Evolutionary conservation across 2,888 invertebrate species (phyloP), one percentile per base, ranked within the genome.

Genomic region (Ornithoptera priamus): DNA sequence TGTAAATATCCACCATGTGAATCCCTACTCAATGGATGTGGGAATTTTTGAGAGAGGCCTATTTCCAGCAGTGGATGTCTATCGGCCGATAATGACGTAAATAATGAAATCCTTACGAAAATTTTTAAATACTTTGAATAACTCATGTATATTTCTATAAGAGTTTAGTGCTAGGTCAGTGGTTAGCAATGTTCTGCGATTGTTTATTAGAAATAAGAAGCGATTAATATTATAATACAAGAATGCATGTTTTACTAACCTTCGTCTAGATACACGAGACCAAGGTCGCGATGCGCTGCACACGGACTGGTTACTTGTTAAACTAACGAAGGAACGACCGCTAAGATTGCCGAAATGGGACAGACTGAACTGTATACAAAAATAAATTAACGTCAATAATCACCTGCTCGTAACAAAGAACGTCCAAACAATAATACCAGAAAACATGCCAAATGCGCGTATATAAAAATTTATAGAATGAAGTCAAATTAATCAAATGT

Each of bases 191-290:
- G 30, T 15, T 30, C 17, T 17, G 5, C 10, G 24, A 60, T 22
- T 36, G 36, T 46, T 22, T 62, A 58, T 75, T 72, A 73, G 72
- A 64, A 71, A 75, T 71, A 64, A 59, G 39, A 59, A 50, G 7
- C 59, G 22, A 68, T 63, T 59, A n/a, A 59, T 36, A n/a, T 59
- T 22, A 64, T 71, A 78, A 79, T 18, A n/a, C n/a, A n/a, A 73
- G 74, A 77, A 74, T 79, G 73, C 67, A 75, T 72, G 71, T 75
- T 70, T 56, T 57, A 86, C 88, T 89, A 85, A 95, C 95, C 95
- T 95, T 92, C 94, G 93, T 81, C 94, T 88, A 79, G 95, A 95
- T 78, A 94, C 89, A 79, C 94, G 93, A 80, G 95, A 95, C 94
- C 94, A 95, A 82, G 95, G 94, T 81, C 94, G 93, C 76, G 93